These are phyloP conservation scores for Tholera decimalis DNA, from an alignment of 2,888 invertebrate genomes.

Conservation along the genomic window DNA sequence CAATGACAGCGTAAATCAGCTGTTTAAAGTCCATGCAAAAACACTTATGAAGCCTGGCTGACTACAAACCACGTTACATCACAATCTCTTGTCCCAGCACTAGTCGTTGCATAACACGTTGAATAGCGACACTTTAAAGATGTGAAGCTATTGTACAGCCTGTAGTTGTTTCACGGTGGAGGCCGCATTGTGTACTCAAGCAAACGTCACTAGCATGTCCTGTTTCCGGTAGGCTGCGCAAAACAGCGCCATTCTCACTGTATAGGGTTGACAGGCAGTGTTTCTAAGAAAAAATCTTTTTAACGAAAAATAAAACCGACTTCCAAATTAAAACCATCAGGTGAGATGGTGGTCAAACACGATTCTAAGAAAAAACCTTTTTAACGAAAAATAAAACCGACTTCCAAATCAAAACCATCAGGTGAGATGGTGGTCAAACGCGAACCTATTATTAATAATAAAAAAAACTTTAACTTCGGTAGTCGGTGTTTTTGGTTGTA, in stretches of 20 bases:
- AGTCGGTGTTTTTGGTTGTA: too few relatives aligned
- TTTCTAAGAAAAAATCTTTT: conserved; percentile 10
- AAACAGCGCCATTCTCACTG: conserved; percentile 67
- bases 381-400: too few relatives aligned
- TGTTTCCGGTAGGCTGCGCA: conserved; percentile 77
- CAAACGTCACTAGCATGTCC: conserved; percentile 79
- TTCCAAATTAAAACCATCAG: too few relatives aligned
- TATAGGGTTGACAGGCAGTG: conserved; percentile 49
- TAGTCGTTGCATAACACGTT: conserved; percentile 38
- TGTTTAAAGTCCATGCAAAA: not conserved
- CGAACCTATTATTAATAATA: too few relatives aligned
- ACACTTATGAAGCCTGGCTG: not conserved
- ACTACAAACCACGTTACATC: conserved; percentile 5
- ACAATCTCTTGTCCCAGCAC: conserved; percentile 20
- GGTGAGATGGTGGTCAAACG: too few relatives aligned
- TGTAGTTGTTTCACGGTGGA: conserved; percentile 70
- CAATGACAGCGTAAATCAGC: not conserved
- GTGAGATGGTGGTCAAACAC: too few relatives aligned
- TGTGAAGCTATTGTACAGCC: conserved; percentile 69
- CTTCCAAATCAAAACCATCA: too few relatives aligned
- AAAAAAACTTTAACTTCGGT: too few relatives aligned
- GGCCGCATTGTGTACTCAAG: conserved; percentile 72
- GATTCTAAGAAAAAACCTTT: too few relatives aligned
- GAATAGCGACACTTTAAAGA: conserved; percentile 68
- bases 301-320: too few relatives aligned